phyloP scores from a whole-genome alignment of 2,113 vertebrate genomes.

The Aplodontia rufa region DNA sequence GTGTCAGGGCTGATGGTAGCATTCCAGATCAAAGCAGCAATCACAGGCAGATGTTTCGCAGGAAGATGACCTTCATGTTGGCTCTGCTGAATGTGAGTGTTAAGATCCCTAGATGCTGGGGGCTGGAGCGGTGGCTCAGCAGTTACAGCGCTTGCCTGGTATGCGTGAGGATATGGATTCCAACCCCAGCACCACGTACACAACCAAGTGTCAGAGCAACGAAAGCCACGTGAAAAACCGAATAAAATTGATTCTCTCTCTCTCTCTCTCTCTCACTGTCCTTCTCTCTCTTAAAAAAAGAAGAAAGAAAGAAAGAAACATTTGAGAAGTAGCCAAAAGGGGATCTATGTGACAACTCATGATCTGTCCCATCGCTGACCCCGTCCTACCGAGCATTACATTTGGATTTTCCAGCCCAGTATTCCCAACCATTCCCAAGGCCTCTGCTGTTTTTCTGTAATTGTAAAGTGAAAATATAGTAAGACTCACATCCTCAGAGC shows the following conservation, averaged over 20 bases:
- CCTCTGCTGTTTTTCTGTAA: neutral
- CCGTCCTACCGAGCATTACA: neutral
- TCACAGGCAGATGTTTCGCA: neutral
- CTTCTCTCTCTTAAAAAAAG: too few species aligned
- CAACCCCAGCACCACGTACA: too few species aligned
- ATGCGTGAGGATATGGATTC: too few species aligned
- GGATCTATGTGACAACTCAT: neutral
- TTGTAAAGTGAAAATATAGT: neutral
- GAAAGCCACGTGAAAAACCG: too few species aligned
- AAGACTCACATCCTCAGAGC: neutral
- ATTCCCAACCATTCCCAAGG: neutral
- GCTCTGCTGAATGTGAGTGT: neutral
- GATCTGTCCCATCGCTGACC: rapidly evolving
- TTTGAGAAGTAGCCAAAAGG: neutral
- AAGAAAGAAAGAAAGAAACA: too few species aligned
- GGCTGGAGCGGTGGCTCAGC: too few species aligned
- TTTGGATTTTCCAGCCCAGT: neutral
- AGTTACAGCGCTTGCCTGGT: too few species aligned
- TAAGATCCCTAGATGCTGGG: neutral
- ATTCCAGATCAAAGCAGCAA: neutral
- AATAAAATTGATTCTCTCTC: too few species aligned
- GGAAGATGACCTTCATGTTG: neutral
- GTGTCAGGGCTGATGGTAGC: neutral
- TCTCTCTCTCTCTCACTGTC: too few species aligned
- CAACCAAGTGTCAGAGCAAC: too few species aligned